Evolutionary conservation across 2,797 vertebrate species (phyloP).

Genomic region (Staurois parvus): DNA sequence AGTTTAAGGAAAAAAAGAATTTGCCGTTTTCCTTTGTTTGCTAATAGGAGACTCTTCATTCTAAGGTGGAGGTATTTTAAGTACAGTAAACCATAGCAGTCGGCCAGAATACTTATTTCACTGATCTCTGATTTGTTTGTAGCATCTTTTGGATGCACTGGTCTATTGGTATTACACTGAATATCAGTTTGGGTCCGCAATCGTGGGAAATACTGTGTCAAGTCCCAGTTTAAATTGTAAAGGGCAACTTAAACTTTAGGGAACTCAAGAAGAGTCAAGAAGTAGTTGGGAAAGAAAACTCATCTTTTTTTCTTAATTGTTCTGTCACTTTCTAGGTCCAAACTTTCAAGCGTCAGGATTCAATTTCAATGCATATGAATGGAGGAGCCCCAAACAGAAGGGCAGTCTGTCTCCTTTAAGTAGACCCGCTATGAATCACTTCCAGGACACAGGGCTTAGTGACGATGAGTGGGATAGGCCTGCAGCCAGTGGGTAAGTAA

Average conservation of each 20-base stretch:
- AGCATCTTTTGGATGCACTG: too few species aligned
- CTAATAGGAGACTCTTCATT: too few species aligned
- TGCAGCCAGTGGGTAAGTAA: conserved; percentile 82
- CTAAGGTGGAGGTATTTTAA: too few species aligned
- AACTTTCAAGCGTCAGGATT: conserved; percentile 90
- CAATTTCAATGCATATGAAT: conserved; percentile 90
- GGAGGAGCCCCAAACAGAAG: conserved; percentile 88
- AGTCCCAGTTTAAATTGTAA: not conserved
- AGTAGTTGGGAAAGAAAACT: not conserved
- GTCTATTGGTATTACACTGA: too few species aligned
- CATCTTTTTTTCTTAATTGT: conserved; percentile 22
- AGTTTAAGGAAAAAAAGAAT: not conserved
- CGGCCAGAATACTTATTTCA: too few species aligned
- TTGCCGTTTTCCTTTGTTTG: too few species aligned
- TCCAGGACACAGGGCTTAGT: conserved; percentile 87
- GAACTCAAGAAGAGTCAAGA: not conserved
- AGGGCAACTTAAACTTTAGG: not conserved
- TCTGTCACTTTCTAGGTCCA: conserved; percentile 75
- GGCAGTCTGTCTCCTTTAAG: conserved; percentile 85
- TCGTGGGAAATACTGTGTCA: not conserved
- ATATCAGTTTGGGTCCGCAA: too few species aligned
- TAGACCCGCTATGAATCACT: conserved; percentile 82
- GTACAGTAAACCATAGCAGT: too few species aligned
- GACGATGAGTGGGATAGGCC: conserved; percentile 93
- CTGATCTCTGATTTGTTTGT: too few species aligned